Base-by-base conservation (phyloP, 2,888 invertebrate genomes). In the Neoaliturus tenellus region DNA sequence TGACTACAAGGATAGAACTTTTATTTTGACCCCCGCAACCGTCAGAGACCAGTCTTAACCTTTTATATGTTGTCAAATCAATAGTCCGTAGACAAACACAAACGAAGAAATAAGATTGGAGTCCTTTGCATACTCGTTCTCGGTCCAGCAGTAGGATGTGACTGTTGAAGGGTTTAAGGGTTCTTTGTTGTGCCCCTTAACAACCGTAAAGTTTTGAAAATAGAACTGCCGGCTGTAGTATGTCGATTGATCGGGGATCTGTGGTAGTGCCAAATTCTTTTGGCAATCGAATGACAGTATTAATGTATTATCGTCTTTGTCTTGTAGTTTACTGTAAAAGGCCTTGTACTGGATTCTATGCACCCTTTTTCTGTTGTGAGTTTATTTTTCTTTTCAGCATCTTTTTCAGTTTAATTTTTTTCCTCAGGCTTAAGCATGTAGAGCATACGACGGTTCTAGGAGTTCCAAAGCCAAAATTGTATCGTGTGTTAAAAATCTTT, bases 221-320 rank as follows among this genome's bases (percentile, higher is more conserved):
- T 89, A 89, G 14, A 90, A 78, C 82, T 90, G 89, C 8, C 89
- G 86, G 48, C 86, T 86, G 86, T 89, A 90, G 75, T 90, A 90
- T 0, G 88, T 86, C 8, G 87, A 80, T 85, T 90, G 89, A 82
- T 89, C 89, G 0, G 89, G 89, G 20, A 89, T 85, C 75, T 88
- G 88, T 0, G 89, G 89, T 2, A 89, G 51, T 5, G 85, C 71
- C 48, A 87, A 82, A 80, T 89, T 89, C 86, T 89, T 90, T 83
- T 89, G 88, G 35, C 88, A 89, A 80, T 89, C 89, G 83, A 88
- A 89, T 4, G 86, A 86, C n/a, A n/a, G n/a, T n/a, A n/a, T n/a
- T n/a, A n/a, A n/a, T n/a, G n/a, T n/a, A n/a, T n/a, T n/a, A n/a
- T n/a, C n/a, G n/a, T n/a, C n/a, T n/a, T n/a, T n/a, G n/a, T n/a